Conservation (phyloP, 1,140 invertebrate genomes). For the Drosophila burlai region DNA sequence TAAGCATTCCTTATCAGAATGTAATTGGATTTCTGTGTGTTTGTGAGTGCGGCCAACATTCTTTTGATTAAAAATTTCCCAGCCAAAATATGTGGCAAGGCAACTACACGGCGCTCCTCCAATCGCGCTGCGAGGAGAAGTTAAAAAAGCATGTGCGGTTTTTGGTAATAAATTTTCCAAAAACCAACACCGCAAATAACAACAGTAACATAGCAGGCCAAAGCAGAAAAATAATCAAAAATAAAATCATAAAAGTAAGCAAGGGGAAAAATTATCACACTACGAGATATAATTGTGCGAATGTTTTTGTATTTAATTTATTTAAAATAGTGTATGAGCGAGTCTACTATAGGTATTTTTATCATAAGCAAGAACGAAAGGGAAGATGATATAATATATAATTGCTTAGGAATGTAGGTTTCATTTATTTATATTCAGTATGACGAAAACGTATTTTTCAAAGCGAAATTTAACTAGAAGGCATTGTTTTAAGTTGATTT, state of each 20-base stretch:
- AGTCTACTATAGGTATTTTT: no score
- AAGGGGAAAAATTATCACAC: neutral
- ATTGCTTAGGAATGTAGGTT: no score
- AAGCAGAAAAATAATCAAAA: constrained; percentile 30
- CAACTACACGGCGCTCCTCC: constrained; percentile 13
- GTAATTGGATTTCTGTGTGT: constrained; percentile 64
- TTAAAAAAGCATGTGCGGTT: constrained; percentile 59
- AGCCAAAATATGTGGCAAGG: constrained; percentile 36
- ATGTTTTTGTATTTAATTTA: no score
- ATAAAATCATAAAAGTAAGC: constrained; percentile 22
- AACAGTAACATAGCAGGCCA: constrained; percentile 33
- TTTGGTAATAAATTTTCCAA: constrained; percentile 68
- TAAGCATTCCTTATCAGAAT: constrained; percentile 67
- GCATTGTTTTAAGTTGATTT: no score
- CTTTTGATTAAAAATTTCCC: constrained; percentile 70
- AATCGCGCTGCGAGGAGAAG: constrained; percentile 34
- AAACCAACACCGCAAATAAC: constrained; percentile 59
- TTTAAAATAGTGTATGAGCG: no score
- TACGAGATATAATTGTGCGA: neutral
- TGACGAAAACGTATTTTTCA: no score
- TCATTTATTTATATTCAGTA: no score
- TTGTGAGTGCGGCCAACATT: constrained; percentile 37
- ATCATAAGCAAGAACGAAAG: no score
- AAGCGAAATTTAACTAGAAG: no score
- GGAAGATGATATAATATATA: no score